Conservation (phyloP, 2,113 vertebrate genomes). For the Vidua macroura region DNA sequence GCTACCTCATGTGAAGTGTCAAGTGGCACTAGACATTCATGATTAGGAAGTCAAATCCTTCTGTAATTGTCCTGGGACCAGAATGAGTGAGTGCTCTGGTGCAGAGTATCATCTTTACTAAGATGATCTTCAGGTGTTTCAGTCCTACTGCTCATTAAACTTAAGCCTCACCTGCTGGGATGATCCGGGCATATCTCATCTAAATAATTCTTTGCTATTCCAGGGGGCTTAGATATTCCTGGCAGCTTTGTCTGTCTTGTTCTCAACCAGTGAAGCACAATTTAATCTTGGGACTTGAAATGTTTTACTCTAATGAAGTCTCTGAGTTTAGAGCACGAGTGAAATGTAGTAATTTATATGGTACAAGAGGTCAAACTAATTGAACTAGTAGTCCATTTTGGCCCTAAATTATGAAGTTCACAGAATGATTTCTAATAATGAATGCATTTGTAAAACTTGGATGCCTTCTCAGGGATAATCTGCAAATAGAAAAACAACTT, state of each 20-base stretch:
- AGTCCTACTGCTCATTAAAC: background rate
- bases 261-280: background rate
- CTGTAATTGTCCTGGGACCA: background rate
- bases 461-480: constrained; percentile 10
- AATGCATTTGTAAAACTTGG: background rate
- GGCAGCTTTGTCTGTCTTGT: constrained; percentile 10
- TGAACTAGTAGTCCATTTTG: background rate
- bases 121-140: background rate
- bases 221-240: background rate
- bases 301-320: constrained; percentile 6
- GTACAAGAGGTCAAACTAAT: background rate
- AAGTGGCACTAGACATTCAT: background rate
- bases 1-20: background rate
- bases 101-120: background rate
- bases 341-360: background rate
- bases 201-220: background rate
- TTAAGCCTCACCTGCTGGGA: background rate
- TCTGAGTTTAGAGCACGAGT: background rate
- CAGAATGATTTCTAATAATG: constrained; percentile 16
- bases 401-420: background rate
- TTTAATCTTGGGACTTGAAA: constrained; percentile 13
- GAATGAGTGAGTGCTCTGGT: background rate
- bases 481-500: constrained; percentile 18
- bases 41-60: background rate
- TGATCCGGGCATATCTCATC: background rate